phyloP scores from a whole-genome alignment of 2,113 vertebrate genomes.

The Hylia prasina region DNA sequence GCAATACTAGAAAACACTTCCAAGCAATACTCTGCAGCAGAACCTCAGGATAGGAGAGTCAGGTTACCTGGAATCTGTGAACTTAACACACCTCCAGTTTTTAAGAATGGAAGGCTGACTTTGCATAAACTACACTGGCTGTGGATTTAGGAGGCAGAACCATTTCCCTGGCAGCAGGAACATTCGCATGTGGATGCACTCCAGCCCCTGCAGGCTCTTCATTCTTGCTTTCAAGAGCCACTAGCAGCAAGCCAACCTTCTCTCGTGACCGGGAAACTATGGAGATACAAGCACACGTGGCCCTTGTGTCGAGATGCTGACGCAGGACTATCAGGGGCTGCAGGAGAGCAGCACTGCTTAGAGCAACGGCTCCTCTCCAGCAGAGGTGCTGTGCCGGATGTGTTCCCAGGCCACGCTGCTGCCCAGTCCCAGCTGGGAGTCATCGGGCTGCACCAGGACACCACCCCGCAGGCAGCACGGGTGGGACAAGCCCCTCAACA shows the following conservation, averaged over 20 bases:
- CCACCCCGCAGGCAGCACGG: background rate
- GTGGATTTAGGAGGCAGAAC: background rate
- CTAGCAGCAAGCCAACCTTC: background rate
- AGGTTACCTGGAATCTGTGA: background rate
- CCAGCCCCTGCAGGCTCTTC: background rate
- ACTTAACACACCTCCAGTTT: background rate
- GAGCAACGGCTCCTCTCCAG: background rate
- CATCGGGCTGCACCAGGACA: background rate
- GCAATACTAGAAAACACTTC: background rate
- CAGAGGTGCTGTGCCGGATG: rapidly evolving
- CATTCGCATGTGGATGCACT: rapidly evolving
- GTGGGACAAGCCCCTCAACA: rapidly evolving
- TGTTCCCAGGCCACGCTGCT: background rate
- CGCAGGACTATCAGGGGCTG: background rate
- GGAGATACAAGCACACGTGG: rapidly evolving
- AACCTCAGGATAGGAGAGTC: background rate
- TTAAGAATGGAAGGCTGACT: background rate
- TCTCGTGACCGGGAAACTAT: background rate
- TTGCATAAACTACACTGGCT: rapidly evolving
- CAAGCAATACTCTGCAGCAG: background rate
- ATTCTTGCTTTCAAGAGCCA: rapidly evolving
- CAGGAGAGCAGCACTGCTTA: background rate
- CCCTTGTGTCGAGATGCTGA: background rate
- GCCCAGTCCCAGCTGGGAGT: rapidly evolving
- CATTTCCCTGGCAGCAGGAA: background rate